A percentile compares a stretch with the other conserved stretches of the same genome.
Conservation (phyloP, 2,113 vertebrate species). For the Eclectus roratus region DNA sequence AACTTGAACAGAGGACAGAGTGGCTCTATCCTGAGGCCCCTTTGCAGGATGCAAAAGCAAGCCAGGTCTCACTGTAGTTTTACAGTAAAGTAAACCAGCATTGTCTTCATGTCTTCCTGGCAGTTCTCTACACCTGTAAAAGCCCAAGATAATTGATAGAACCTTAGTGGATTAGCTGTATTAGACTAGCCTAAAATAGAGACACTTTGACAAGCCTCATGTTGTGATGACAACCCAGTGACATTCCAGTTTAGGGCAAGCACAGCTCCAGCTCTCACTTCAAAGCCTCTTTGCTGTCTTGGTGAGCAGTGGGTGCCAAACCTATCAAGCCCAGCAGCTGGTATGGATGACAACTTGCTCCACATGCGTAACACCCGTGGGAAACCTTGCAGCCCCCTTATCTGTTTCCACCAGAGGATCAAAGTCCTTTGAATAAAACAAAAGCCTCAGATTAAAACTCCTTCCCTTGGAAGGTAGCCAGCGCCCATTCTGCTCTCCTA, state of each 20-base stretch:
- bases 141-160: neutral
- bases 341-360: neutral
- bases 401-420: neutral
- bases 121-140: neutral
- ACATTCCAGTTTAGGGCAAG: neutral
- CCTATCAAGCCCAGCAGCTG: neutral
- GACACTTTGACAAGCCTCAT: neutral
- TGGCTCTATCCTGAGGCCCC: neutral
- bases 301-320: neutral
- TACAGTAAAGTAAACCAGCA: neutral
- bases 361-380: fast-evolving
- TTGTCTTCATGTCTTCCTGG: neutral
- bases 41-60: neutral
- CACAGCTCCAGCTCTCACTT: neutral
- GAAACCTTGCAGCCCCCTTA: neutral
- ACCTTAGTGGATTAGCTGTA: neutral
- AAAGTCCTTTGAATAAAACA: neutral
- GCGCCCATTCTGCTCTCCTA: neutral
- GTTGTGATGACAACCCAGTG: neutral
- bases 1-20: neutral
- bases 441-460: neutral
- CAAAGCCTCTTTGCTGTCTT: fast-evolving
- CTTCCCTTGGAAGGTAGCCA: neutral
- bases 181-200: neutral
- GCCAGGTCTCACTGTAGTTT: neutral